A percentile compares a stretch with the other conserved stretches of the same genome.
phyloP scores from a whole-genome alignment of 64 coral and sea anemone genomes.

The Montipora sp. region DNA sequence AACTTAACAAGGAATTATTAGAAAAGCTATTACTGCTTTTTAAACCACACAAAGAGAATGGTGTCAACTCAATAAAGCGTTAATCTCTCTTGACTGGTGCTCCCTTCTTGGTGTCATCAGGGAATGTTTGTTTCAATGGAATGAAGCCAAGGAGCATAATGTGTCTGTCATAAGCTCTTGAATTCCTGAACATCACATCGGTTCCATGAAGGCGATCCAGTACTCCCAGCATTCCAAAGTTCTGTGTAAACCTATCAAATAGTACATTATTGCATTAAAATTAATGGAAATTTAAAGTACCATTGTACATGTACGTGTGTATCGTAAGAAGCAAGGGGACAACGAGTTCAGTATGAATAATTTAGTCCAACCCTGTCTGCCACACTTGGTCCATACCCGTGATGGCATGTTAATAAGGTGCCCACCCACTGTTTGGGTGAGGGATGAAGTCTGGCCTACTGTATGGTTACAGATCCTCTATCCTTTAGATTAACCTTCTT shows the following conservation, averaged over 20 bases:
- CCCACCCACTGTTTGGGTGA: too few species aligned
- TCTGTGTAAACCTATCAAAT: slow-evolving; percentile 88
- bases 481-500: too few species aligned
- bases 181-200: slow-evolving; percentile 82
- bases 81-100: slow-evolving; percentile 42
- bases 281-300: too few species aligned
- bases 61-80: neutral
- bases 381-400: too few species aligned
- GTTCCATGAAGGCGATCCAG: slow-evolving; percentile 95
- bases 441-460: too few species aligned
- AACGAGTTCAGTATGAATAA: too few species aligned
- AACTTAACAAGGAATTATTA: neutral
- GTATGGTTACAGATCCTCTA: too few species aligned
- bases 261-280: too few species aligned
- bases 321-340: too few species aligned
- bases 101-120: slow-evolving; percentile 63
- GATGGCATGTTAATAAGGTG: too few species aligned
- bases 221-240: slow-evolving; percentile 94
- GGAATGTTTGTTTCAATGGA: slow-evolving; percentile 78
- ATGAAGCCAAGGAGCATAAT: slow-evolving; percentile 72
- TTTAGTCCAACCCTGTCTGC: too few species aligned
- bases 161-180: slow-evolving; percentile 93
- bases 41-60: neutral
- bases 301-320: neutral
- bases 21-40: neutral